Evolutionary conservation across 2,888 invertebrate genomes (phyloP), one percentile per base, ranked within the genome.

Genomic region (Celastrina argiolus): DNA sequence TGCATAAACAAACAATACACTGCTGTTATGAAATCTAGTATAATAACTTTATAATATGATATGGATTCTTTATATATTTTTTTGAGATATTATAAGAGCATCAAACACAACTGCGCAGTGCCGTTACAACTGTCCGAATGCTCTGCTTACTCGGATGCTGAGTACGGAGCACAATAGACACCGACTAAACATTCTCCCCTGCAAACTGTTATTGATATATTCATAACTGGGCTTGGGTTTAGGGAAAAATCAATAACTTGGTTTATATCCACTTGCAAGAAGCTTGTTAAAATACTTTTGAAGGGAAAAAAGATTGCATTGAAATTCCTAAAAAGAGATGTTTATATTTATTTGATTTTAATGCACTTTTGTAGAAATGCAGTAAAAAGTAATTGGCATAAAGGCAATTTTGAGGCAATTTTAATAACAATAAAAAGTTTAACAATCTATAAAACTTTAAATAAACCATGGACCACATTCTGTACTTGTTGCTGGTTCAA

Each of bases 1-100:
- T 89, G 78, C 74, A 77, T 73, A 74, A 71, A 80, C 85, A 85
- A 87, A 88, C 87, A 88, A 87, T 84, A 76, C 79, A 83, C 80
- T 76, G 71, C 75, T 69, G 77, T 75, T 79, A 72, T 80, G 74
- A 76, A 82, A 77, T 72, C 77, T 85, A 82, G 84, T 79, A 78
- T 77, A 83, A 81, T 82, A 80, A 81, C 78, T 78, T 74, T 72
- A 75, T 75, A 78, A 79, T 83, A 78, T 78, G 78, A 81, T 81
- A 78, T 78, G 73, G 76, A 77, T 77, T 78, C 74, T 75, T 75
- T 81, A 76, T 76, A 74, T 75, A 76, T 74, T 76, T 74, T 75
- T 74, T 73, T 75, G 74, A 73, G 76, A 80, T 81, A 79, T 75
- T 72, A 69, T 69, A 78, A 79, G 81, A 76, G 74, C 76, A 74